These are phyloP conservation scores for Morbakka virulenta DNA, from an alignment of 30 jellyfish, hydroid and myxozoan genomes.

Conservation along the genomic window DNA sequence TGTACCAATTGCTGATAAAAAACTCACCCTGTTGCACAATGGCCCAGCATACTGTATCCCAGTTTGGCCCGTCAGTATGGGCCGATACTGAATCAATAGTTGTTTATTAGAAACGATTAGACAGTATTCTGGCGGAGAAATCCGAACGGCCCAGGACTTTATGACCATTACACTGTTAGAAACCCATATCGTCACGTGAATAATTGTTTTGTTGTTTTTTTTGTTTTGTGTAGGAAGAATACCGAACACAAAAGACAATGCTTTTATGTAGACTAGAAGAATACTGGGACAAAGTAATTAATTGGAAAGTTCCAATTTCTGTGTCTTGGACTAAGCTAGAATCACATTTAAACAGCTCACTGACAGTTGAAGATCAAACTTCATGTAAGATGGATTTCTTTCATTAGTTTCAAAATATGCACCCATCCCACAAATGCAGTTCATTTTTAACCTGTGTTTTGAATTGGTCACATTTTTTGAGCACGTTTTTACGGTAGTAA, in stretches of 20 bases:
- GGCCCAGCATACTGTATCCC: too few species aligned
- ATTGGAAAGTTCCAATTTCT: conserved; percentile 62
- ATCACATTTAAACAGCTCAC: conserved; percentile 83
- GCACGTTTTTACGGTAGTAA: too few species aligned
- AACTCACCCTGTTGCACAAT: too few species aligned
- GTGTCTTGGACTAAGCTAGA: conserved; percentile 89
- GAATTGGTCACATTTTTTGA: not conserved
- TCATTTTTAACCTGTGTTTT: not conserved
- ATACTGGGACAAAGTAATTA: conserved; percentile 64
- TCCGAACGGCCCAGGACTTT: too few species aligned
- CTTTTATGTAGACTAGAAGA: conserved; percentile 49
- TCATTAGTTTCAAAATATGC: not conserved
- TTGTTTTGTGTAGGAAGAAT: conserved; percentile 86
- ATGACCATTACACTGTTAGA: too few species aligned
- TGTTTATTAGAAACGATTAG: too few species aligned
- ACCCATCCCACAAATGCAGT: not conserved
- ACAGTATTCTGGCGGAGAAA: too few species aligned
- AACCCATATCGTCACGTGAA: too few species aligned
- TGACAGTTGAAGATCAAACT: conserved; percentile 34
- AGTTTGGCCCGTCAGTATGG: too few species aligned
- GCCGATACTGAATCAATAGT: too few species aligned
- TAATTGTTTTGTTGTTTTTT: too few species aligned
- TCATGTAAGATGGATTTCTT: not conserved
- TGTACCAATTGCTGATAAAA: too few species aligned
- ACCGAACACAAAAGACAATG: conserved; percentile 61